Evolutionary conservation across 2,113 vertebrate species (phyloP), one percentile per base, ranked within the genome.

Genomic region (Hypomesus transpacificus): DNA sequence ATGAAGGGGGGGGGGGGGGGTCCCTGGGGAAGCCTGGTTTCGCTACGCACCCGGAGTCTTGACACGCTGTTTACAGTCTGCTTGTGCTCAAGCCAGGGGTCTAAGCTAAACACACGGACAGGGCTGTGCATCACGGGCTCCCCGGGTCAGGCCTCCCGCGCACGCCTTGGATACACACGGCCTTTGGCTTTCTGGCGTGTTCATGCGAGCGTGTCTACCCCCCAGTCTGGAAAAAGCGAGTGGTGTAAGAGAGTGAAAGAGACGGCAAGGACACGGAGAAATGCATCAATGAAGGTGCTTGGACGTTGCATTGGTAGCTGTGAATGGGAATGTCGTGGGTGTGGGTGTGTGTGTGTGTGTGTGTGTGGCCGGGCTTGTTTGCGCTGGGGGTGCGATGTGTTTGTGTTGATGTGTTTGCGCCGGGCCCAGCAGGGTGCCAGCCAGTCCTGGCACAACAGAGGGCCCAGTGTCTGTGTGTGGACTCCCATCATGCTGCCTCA

Each of bases 401-500:
- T 63, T 24, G 67, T 62, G 61, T 75, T 75, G 68, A 74, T 50
- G 57, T 75, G 75, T 79, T 79, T 76, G 63, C 70, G 20, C 68
- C 51, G 67, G 64, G 66, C 74, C 46, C 66, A 67, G 51, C 34
- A 24, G 62, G 73, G 70, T 74, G 71, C 75, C 81, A 77, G 61
- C 21, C 2, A 52, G 53, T 3, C 18, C 21, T 65, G 28, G 68
- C 58, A 66, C 50, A 79, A 76, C 74, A 79, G 71, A 79, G 69
- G 80, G 65, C 69, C 53, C 68, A 68, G 67, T 82, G 77, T 82
- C 76, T 82, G 77, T 72, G 77, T 72, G 70, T 58, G 52, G 28
- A 52, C 22, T 22, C 70, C 1, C 66, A 26, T 9, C 63, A 57
- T 21, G 18, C 68, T n/a, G 7, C 39, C 39, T 46, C 39, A 46